phyloP scores from a whole-genome alignment of 1,140 invertebrate genomes.

The Cheumatopsyche charites region DNA sequence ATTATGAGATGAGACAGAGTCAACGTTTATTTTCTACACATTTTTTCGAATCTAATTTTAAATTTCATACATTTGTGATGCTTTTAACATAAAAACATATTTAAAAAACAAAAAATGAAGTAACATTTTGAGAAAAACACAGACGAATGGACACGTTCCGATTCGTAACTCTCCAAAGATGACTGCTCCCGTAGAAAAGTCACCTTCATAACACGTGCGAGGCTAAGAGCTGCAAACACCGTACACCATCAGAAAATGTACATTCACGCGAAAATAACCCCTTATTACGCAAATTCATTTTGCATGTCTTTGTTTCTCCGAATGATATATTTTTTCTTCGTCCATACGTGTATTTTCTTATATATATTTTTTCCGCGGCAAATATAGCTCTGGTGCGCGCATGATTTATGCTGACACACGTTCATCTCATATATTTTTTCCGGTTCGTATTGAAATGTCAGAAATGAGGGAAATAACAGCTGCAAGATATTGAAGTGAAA shows the following conservation, averaged over 20 bases:
- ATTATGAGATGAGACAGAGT: no score
- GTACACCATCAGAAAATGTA: not conserved
- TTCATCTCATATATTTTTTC: constrained; percentile 43
- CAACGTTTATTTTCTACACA: no score
- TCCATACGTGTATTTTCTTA: not conserved
- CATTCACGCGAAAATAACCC: not conserved
- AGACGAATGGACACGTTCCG: not conserved
- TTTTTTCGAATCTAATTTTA: no score
- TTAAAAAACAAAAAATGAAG: no score
- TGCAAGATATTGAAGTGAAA: constrained; percentile 42
- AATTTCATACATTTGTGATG: no score
- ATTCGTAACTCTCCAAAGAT: constrained; percentile 1
- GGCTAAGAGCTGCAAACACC: not conserved
- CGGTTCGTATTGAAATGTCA: constrained; percentile 39
- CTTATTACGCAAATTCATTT: constrained; percentile 35
- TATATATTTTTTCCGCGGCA: not conserved
- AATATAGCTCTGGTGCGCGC: constrained; percentile 5
- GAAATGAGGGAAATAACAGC: constrained; percentile 43
- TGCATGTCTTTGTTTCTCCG: constrained; percentile 19
- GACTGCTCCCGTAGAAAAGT: not conserved
- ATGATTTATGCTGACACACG: constrained; percentile 43
- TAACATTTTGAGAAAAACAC: no score
- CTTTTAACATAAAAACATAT: no score
- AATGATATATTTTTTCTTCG: not conserved
- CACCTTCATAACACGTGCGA: not conserved